Conservation (phyloP, 2,888 invertebrate species). For the Papilio elwesi region DNA sequence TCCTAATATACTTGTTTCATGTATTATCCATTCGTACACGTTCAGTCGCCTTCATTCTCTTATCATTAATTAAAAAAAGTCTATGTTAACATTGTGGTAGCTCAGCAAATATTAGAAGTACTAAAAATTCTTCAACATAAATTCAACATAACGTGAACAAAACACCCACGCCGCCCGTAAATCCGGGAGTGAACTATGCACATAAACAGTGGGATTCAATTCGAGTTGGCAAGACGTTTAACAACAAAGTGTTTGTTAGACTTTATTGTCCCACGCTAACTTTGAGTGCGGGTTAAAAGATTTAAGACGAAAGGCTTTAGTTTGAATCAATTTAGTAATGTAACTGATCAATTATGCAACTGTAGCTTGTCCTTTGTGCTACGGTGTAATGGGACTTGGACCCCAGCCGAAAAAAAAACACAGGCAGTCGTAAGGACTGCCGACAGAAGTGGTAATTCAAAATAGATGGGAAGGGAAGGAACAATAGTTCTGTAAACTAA, state of each 20-base stretch:
- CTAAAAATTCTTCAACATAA: not conserved
- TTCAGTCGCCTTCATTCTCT: too few species aligned
- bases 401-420: too few species aligned
- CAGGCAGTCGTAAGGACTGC: too few species aligned
- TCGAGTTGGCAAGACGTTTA: conserved; percentile 21
- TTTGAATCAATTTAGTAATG: not conserved
- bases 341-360: too few species aligned
- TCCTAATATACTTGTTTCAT: too few species aligned
- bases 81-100: not conserved
- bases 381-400: too few species aligned
- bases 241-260: conserved; percentile 17
- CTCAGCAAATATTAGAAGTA: not conserved
- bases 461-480: too few species aligned
- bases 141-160: conserved; percentile 1
- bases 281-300: not conserved
- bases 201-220: conserved; percentile 17
- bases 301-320: not conserved
- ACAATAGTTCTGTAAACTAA: too few species aligned
- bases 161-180: conserved; percentile 7
- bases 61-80: too few species aligned
- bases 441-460: too few species aligned
- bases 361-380: too few species aligned
- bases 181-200: conserved; percentile 17
- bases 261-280: not conserved
- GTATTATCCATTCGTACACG: too few species aligned